Conservation (phyloP, 2,113 vertebrate species). For the Corvus moneduloides region DNA sequence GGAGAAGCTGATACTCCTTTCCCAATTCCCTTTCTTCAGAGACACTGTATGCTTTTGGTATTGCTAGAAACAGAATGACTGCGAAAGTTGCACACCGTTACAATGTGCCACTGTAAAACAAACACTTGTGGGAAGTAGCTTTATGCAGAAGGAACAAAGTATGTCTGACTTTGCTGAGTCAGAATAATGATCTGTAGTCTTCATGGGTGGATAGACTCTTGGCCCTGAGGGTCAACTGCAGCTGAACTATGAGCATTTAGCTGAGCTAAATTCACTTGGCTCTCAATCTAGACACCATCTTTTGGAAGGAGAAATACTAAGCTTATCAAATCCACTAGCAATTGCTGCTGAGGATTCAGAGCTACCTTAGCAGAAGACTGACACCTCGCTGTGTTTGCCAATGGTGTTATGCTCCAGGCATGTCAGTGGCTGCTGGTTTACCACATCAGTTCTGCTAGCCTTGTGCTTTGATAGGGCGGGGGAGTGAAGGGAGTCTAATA, state of each 20-base stretch:
- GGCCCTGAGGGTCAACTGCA: neutral
- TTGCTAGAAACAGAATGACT: neutral
- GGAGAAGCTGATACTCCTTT: neutral
- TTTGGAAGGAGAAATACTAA: neutral
- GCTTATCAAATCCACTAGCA: neutral
- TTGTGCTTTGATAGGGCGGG: neutral
- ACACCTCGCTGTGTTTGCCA: rapidly evolving
- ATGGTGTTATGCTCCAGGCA: neutral
- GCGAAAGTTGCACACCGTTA: neutral
- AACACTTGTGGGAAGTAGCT: neutral
- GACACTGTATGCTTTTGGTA: neutral
- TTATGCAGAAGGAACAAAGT: neutral
- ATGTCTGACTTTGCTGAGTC: neutral
- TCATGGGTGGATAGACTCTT: neutral
- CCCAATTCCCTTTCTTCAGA: neutral
- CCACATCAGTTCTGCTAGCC: rapidly evolving
- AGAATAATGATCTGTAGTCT: neutral
- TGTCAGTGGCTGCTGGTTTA: neutral
- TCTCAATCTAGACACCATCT: neutral
- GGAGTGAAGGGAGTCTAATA: neutral
- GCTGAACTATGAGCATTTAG: neutral
- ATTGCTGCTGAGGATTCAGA: neutral
- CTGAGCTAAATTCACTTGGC: neutral
- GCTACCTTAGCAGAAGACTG: neutral
- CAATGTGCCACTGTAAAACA: neutral